These are phyloP conservation scores for Forficula auricularia DNA, from an alignment of 1,140 invertebrate species.

Conservation along the genomic window DNA sequence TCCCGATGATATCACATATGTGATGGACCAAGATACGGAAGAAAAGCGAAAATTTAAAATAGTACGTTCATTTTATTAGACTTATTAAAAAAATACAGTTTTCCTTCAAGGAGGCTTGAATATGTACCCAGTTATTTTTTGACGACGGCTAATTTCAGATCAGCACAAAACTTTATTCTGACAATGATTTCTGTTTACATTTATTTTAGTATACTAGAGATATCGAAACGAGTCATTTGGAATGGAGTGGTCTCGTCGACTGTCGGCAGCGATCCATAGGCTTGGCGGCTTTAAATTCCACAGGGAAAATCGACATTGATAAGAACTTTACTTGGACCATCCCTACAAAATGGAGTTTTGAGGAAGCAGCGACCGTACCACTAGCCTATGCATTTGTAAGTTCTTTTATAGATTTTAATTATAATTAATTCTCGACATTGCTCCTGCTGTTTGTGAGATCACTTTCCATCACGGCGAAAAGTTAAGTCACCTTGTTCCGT, in stretches of 20 bases:
- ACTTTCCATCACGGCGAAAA: conserved; percentile 31
- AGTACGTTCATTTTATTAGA: too few species aligned
- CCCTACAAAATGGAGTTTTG: conserved; percentile 32
- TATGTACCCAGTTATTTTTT: too few species aligned
- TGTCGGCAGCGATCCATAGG: conserved; percentile 5
- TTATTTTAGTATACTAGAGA: background rate
- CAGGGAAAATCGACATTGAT: conserved; percentile 29
- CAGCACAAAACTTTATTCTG: too few species aligned
- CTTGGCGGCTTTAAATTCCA: background rate
- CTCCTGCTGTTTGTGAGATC: background rate
- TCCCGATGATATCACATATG: too few species aligned
- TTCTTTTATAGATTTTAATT: background rate
- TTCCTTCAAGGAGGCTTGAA: too few species aligned
- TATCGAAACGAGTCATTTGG: background rate
- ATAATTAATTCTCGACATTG: background rate
- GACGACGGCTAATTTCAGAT: too few species aligned
- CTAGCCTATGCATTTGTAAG: conserved; percentile 18
- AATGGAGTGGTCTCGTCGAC: background rate
- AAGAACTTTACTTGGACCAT: conserved; percentile 30
- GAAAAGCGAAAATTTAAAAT: too few species aligned
- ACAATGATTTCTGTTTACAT: background rate
- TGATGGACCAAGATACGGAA: too few species aligned
- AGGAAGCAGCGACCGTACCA: conserved; percentile 40
- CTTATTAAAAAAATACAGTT: too few species aligned
- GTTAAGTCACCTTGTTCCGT: conserved; percentile 28